phyloP scores from a whole-genome alignment of 2,113 vertebrate genomes.

The Scalopus aquaticus region DNA sequence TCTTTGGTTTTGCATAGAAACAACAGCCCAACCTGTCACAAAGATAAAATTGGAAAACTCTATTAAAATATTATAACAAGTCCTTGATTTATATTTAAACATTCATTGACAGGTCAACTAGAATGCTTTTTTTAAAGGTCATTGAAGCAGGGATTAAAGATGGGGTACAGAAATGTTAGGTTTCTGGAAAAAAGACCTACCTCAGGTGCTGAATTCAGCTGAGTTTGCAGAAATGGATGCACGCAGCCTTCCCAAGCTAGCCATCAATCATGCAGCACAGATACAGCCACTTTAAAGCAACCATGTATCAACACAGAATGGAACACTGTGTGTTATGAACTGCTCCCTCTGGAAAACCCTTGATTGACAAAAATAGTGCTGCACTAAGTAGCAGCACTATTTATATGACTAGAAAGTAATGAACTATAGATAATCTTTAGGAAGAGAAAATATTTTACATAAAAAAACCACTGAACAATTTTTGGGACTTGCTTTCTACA shows the following conservation, averaged over 20 bases:
- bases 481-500: slow-evolving; percentile 51
- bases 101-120: background rate
- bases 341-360: slow-evolving; percentile 78
- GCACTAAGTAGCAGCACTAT: slow-evolving; percentile 83
- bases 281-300: slow-evolving; percentile 73
- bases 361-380: slow-evolving; percentile 82
- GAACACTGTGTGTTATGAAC: slow-evolving; percentile 67
- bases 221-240: slow-evolving; percentile 72
- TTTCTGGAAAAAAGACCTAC: background rate
- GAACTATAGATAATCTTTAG: slow-evolving; percentile 73
- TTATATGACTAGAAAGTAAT: slow-evolving; percentile 83
- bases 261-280: slow-evolving; percentile 65
- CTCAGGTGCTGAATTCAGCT: slow-evolving; percentile 46
- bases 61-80: slow-evolving; percentile 4
- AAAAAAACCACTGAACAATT: slow-evolving; percentile 54
- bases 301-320: slow-evolving; percentile 74
- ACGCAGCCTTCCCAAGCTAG: slow-evolving; percentile 52
- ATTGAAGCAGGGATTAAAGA: slow-evolving; percentile 35
- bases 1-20: slow-evolving; percentile 36
- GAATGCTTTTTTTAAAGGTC: slow-evolving; percentile 16
- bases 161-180: background rate
- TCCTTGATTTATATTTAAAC: slow-evolving; percentile 47
- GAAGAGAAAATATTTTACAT: slow-evolving; percentile 78
- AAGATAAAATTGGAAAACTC: slow-evolving; percentile 41
- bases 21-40: background rate